Evolutionary conservation across 1,140 invertebrate genomes (phyloP).

Genomic region (Aphelenchoides besseyi): DNA sequence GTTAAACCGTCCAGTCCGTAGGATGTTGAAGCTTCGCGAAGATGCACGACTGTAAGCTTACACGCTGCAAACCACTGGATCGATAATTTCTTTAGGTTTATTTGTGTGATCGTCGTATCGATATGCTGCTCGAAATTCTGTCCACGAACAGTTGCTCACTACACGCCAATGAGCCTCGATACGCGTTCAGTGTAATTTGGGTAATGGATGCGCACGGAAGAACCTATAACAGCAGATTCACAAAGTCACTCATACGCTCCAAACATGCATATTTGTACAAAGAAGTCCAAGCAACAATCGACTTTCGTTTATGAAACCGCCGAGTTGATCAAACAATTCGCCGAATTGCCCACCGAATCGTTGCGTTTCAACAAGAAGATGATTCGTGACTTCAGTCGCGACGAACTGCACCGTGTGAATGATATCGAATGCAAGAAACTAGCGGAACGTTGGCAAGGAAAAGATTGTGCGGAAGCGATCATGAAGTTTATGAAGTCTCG

Average conservation of each 20-base stretch:
- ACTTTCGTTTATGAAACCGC: no score
- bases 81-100: slow-evolving; percentile 43
- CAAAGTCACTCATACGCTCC: slow-evolving; percentile 84
- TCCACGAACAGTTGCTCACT: slow-evolving; percentile 89
- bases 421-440: no score
- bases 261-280: slow-evolving; percentile 64
- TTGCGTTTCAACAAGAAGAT: no score
- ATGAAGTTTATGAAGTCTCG: no score
- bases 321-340: no score
- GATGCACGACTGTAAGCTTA: slow-evolving; percentile 50
- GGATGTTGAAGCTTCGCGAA: slow-evolving; percentile 66
- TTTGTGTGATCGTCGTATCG: slow-evolving; percentile 63
- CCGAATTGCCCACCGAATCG: no score
- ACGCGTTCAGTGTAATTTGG: slow-evolving; percentile 92
- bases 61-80: not conserved
- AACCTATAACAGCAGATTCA: slow-evolving; percentile 72
- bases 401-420: no score
- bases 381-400: no score
- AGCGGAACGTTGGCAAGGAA: no score
- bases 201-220: slow-evolving; percentile 84
- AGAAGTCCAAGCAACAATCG: slow-evolving; percentile 67
- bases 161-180: slow-evolving; percentile 76
- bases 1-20: slow-evolving; percentile 80
- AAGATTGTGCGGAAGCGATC: no score
- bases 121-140: slow-evolving; percentile 73